A percentile compares a stretch with the other conserved stretches of the same genome.
Evolutionary conservation across 2,797 vertebrate genomes (phyloP).

Genomic region (Tapera naevia): DNA sequence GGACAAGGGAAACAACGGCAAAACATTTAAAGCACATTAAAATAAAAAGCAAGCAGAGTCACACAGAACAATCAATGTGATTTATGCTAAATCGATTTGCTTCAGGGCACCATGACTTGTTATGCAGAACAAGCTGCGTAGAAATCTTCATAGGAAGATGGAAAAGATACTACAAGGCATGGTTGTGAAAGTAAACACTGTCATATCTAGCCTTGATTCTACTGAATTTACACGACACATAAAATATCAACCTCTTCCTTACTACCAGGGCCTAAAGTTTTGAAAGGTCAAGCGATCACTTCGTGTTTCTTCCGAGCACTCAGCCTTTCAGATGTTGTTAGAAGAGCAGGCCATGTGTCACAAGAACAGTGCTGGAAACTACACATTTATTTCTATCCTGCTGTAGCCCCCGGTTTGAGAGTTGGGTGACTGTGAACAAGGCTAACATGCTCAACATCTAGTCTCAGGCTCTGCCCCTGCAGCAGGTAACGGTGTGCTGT

Average conservation of each 20-base stretch:
- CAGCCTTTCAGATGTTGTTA: background rate
- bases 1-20: background rate
- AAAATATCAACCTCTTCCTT: background rate
- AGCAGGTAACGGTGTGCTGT: background rate
- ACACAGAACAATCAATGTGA: background rate
- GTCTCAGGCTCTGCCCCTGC: background rate
- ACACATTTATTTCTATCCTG: background rate
- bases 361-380: background rate
- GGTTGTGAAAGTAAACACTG: background rate
- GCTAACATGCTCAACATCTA: rapidly evolving
- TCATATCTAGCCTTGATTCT: background rate
- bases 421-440: background rate
- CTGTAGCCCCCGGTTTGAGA: background rate
- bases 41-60: background rate
- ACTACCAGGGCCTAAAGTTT: rapidly evolving
- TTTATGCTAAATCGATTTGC: background rate
- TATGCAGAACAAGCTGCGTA: background rate
- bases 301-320: rapidly evolving
- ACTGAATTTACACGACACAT: background rate
- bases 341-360: background rate
- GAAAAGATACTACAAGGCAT: background rate
- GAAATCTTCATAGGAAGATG: background rate
- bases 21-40: background rate
- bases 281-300: background rate
- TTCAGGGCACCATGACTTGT: background rate